These are phyloP conservation scores for Passer domesticus DNA, from an alignment of 2,113 vertebrate species.

Conservation along the genomic window DNA sequence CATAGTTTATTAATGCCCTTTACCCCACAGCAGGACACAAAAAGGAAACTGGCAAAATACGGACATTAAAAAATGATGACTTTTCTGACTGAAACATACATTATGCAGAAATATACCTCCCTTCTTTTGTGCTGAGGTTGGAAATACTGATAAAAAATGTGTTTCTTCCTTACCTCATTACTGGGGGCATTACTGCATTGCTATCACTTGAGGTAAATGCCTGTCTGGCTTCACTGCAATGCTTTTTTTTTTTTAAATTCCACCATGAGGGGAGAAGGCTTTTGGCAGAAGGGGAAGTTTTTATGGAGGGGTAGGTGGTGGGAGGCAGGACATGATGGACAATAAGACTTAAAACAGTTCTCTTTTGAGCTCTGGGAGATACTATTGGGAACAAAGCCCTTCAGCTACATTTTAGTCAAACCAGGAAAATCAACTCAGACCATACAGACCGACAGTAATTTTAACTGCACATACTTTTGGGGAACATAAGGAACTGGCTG, in stretches of 20 bases:
- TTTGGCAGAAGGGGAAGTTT: not conserved
- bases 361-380: not conserved
- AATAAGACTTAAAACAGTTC: not conserved
- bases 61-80: conserved; percentile 70
- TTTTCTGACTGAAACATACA: conserved; percentile 54
- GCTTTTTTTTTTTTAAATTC: not conserved
- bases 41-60: conserved; percentile 63
- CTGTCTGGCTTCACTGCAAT: not conserved
- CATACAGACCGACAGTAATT: not conserved
- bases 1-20: conserved; percentile 71
- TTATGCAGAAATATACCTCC: conserved; percentile 26
- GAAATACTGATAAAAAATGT: not conserved
- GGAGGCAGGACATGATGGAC: not conserved
- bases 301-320: not conserved
- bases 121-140: not conserved
- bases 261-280: not conserved
- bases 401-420: not conserved
- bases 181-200: not conserved
- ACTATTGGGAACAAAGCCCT: not conserved
- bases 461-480: not conserved
- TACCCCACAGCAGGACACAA: conserved; percentile 66
- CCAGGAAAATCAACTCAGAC: not conserved
- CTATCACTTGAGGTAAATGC: not conserved
- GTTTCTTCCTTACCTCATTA: not conserved
- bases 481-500: not conserved